Conservation (phyloP, 2,797 vertebrate genomes). For the Neoniphon sammara region DNA sequence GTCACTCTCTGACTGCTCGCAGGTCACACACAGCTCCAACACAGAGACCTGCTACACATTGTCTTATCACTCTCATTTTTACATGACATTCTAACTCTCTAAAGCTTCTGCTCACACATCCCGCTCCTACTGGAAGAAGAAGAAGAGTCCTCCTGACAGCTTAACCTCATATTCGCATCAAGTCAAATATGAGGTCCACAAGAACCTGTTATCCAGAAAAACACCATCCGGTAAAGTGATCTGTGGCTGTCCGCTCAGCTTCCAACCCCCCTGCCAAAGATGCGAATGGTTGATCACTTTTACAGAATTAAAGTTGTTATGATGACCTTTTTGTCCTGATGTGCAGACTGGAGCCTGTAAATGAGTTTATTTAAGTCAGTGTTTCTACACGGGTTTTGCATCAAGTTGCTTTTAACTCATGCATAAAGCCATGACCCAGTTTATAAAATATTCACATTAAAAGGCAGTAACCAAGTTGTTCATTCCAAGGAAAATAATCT, state of each 20-base stretch:
- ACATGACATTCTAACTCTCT: not conserved
- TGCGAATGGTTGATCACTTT: not conserved
- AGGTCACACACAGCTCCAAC: conserved; percentile 15
- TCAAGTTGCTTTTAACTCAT: too few species aligned
- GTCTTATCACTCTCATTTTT: not conserved
- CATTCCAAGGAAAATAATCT: too few species aligned
- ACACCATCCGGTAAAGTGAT: not conserved
- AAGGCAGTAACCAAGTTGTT: too few species aligned
- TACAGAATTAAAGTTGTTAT: not conserved
- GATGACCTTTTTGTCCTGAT: not conserved
- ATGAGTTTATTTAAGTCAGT: not conserved
- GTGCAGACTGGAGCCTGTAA: conserved; percentile 6
- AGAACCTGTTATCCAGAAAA: not conserved
- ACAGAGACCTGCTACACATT: not conserved
- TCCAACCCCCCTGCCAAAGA: not conserved
- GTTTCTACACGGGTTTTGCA: too few species aligned
- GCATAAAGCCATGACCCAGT: too few species aligned
- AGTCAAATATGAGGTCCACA: too few species aligned
- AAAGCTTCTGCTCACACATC: not conserved
- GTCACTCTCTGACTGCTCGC: conserved; percentile 15
- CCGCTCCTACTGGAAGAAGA: conserved; percentile 19
- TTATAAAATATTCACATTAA: too few species aligned
- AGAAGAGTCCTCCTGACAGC: conserved; percentile 4
- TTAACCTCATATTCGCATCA: not conserved
- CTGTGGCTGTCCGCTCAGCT: not conserved